These are phyloP conservation scores for Mormyrus hasselquistii DNA, from an alignment of 2,797 vertebrate species.

Conservation along the genomic window DNA sequence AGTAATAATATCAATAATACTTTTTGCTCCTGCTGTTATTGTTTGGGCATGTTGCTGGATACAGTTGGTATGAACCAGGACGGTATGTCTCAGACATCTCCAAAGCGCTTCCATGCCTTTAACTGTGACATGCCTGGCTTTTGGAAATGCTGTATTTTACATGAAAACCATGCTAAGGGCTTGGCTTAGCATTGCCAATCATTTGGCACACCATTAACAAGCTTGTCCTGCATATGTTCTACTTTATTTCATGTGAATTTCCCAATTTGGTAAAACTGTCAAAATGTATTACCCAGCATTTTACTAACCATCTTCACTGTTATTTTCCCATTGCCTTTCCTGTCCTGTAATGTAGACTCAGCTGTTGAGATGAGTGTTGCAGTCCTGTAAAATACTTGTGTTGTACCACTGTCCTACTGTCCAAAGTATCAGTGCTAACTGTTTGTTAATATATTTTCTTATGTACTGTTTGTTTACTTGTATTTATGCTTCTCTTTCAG, in stretches of 20 bases:
- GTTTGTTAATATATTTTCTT: not conserved
- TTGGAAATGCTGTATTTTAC: not conserved
- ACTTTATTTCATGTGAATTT: not conserved
- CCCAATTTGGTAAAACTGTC: not conserved
- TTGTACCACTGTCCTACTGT: not conserved
- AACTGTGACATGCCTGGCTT: not conserved
- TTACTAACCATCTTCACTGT: not conserved
- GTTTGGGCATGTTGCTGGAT: not conserved
- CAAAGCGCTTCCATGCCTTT: not conserved
- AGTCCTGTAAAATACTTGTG: not conserved
- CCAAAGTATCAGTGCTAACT: not conserved
- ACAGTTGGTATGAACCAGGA: not conserved
- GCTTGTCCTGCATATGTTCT: not conserved
- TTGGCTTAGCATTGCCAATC: not conserved
- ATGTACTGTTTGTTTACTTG: not conserved
- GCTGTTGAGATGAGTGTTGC: not conserved
- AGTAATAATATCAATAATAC: not conserved
- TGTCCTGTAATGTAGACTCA: not conserved
- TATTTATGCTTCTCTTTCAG: conserved; percentile 19
- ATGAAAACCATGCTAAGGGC: not conserved
- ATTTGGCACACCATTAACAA: not conserved
- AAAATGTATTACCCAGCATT: not conserved
- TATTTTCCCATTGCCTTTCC: not conserved
- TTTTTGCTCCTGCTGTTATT: not conserved
- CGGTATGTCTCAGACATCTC: not conserved